These are phyloP conservation scores for Ochotona princeps DNA, from an alignment of 2,113 vertebrate species.

Conservation along the genomic window DNA sequence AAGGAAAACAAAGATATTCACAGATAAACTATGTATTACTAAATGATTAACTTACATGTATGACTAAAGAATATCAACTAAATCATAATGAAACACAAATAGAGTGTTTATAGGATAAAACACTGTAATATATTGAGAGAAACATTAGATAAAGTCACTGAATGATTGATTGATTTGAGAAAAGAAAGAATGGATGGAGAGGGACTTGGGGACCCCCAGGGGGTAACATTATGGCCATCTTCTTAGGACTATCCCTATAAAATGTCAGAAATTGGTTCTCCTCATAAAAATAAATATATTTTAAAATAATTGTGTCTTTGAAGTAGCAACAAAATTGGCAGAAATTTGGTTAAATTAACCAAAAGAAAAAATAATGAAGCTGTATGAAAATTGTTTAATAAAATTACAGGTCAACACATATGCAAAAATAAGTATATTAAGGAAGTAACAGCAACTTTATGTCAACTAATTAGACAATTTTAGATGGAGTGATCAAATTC, in stretches of 20 bases:
- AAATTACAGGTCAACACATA: not conserved
- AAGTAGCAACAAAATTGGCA: not conserved
- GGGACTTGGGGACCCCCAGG: no score
- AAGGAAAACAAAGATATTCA: not conserved
- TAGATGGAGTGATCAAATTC: slow-evolving; percentile 4
- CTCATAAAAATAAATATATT: no score
- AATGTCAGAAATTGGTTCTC: no score
- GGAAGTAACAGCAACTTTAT: slow-evolving; percentile 15
- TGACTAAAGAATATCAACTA: not conserved
- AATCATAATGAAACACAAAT: slow-evolving; percentile 9
- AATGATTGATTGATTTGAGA: not conserved
- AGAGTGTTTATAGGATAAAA: not conserved
- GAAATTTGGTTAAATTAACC: not conserved
- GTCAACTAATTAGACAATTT: not conserved
- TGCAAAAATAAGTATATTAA: not conserved
- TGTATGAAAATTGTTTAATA: not conserved
- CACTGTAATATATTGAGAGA: not conserved
- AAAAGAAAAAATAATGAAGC: not conserved
- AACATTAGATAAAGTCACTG: not conserved
- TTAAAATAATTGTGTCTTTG: not conserved
- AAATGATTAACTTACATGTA: not conserved
- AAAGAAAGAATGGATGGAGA: no score
- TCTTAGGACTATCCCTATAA: no score
- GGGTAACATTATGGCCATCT: no score
- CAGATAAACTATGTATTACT: not conserved